phyloP scores from a whole-genome alignment of 1,140 invertebrate genomes.

The Hylaeus anthracinus region DNA sequence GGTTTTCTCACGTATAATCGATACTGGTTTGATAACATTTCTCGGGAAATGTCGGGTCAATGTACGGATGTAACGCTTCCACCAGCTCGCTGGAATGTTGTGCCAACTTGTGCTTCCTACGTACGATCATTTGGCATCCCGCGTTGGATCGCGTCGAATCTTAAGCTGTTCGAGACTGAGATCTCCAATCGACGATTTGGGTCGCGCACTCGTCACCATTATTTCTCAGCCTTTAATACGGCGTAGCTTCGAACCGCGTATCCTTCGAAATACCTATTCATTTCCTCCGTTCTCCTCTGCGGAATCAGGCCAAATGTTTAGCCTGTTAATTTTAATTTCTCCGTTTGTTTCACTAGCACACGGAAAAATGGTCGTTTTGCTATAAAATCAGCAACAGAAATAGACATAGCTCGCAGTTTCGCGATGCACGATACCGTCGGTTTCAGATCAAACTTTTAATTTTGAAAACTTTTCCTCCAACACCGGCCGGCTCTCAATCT shows the following conservation, averaged over 20 bases:
- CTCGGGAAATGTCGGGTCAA: conserved; percentile 39
- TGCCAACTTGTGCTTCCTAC: conserved; percentile 41
- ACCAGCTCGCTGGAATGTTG: background rate
- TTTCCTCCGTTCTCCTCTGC: background rate
- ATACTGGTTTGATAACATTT: conserved; percentile 45
- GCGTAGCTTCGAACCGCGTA: background rate
- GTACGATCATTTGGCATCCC: conserved; percentile 42
- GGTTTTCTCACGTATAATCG: conserved; percentile 24
- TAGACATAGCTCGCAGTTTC: background rate
- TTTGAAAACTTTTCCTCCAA: background rate
- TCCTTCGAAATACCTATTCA: conserved; percentile 7
- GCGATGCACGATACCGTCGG: too few species aligned
- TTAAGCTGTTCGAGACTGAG: background rate
- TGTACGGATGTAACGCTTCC: conserved; percentile 19
- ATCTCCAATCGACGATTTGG: conserved; percentile 22
- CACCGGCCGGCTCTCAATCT: background rate
- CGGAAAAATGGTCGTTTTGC: too few species aligned
- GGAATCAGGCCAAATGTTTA: background rate
- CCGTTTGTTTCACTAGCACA: too few species aligned
- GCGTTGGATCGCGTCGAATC: conserved; percentile 30
- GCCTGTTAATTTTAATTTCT: too few species aligned
- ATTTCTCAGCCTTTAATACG: conserved; percentile 13
- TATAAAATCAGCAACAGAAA: too few species aligned
- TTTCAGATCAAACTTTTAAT: too few species aligned
- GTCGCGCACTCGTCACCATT: conserved; percentile 20